phyloP scores from a whole-genome alignment of 1,140 invertebrate genomes.

The Coenobita brevimanus region DNA sequence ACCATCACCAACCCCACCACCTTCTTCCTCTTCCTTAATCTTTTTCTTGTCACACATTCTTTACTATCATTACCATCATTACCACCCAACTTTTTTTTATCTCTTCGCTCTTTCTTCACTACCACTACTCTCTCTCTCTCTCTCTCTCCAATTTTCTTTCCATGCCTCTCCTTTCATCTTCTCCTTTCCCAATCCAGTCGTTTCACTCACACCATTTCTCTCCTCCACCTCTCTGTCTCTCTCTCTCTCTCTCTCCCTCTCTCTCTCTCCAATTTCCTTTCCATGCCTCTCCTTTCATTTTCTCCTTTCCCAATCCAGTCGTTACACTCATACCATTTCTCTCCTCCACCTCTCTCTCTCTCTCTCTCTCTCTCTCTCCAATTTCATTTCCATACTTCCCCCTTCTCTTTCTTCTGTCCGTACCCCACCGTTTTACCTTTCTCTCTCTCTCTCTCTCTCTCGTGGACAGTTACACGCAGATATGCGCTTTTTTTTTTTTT shows the following conservation, averaged over 20 bases:
- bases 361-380: not conserved
- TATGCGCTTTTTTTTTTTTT: too few relatives aligned
- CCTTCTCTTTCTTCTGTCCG: too few relatives aligned
- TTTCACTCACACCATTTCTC: not conserved
- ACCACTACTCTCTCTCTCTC: not conserved
- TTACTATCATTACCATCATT: not conserved
- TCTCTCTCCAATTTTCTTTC: not conserved
- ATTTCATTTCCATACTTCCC: not conserved
- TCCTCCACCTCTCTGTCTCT: constrained; percentile 5
- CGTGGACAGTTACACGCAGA: too few relatives aligned
- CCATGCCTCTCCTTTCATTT: not conserved
- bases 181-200: not conserved
- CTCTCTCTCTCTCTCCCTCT: constrained; percentile 22
- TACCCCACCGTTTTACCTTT: not conserved
- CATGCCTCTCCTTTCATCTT: not conserved
- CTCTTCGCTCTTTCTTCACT: not conserved
- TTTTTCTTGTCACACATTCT: not conserved
- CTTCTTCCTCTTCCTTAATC: too few relatives aligned
- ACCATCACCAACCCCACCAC: too few relatives aligned
- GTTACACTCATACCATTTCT: not conserved
- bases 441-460: too few relatives aligned
- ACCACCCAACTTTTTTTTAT: not conserved
- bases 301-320: not conserved
- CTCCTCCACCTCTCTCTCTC: not conserved
- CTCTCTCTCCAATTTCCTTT: constrained; percentile 20